Evolutionary conservation across 1,140 invertebrate species (phyloP).

Genomic region (Drosophila oshimai): DNA sequence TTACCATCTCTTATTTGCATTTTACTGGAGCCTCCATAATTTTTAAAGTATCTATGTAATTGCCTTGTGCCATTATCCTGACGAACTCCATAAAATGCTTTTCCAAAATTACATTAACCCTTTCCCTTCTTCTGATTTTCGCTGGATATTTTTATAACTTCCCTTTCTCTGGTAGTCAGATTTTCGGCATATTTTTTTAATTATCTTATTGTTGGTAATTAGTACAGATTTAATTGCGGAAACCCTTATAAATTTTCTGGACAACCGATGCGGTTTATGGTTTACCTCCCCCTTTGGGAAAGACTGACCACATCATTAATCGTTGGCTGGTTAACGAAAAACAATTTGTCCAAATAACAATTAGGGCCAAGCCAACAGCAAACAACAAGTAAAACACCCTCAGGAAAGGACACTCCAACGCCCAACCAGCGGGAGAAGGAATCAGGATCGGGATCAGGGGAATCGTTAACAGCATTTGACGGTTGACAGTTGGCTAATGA

Average conservation of each 20-base stretch:
- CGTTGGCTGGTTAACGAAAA: constrained; percentile 61
- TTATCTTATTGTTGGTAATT: constrained; percentile 68
- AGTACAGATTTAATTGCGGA: constrained; percentile 59
- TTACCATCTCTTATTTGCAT: too few species aligned
- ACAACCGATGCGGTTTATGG: constrained; percentile 65
- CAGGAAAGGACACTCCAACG: constrained; percentile 20
- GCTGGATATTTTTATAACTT: constrained; percentile 13
- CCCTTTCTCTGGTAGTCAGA: not conserved
- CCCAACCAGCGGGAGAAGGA: constrained; percentile 14
- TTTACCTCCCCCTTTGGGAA: not conserved
- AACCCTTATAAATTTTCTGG: constrained; percentile 44
- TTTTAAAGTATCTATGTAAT: not conserved
- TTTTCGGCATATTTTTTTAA: constrained; percentile 59
- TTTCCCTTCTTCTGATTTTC: not conserved
- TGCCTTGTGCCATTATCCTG: not conserved
- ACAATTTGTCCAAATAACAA: constrained; percentile 76
- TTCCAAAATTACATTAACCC: constrained; percentile 15
- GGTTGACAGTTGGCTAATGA: constrained; percentile 68
- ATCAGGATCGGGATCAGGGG: not conserved
- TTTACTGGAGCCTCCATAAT: too few species aligned
- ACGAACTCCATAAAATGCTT: constrained; percentile 9
- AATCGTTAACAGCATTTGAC: constrained; percentile 41
- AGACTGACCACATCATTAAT: constrained; percentile 68
- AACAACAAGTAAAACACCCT: constrained; percentile 32
- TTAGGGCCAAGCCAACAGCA: constrained; percentile 31